Evolutionary conservation across 2,797 vertebrate species (phyloP), one percentile per base, ranked within the genome.

Genomic region (Pangasius krempfi): DNA sequence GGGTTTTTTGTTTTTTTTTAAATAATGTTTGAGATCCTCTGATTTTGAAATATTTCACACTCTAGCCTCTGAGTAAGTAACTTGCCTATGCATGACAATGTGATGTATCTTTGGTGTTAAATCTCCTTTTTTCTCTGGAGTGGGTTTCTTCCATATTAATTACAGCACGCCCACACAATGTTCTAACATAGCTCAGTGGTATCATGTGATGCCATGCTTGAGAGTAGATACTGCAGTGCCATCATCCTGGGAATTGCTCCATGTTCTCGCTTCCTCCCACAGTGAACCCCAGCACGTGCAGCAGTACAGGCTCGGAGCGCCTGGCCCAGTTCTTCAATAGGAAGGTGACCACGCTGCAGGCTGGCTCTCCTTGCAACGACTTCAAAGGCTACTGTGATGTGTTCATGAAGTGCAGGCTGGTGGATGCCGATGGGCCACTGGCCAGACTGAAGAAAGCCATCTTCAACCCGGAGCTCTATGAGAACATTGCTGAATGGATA

Each of bases 401-500:
- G 88, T 99, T 99, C 89, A 99, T 98, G 98, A 97, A 98, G 92
- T 99, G 99, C 90, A 96, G 98, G 9, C 95, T 99, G 86, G 99
- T 99, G 91, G 99, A 99, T 89, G 98, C 98, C 1, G 99, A 99
- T 37, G 99, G 99, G 1, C 99, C 99, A 5, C 95, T 99, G 22
- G 99, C 99, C 87, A 96, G 99, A 84, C 94, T 99, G 91, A 99
- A 99, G 96, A 99, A 99, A 94, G 98, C 98, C 81, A 99, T 99
- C 95, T 99, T 99, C 94, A 99, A 99, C 94, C 98, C 98, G 0
- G 97, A 99, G 91, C 96, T 99, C 0, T 99, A 99, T 92, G 98
- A 99, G 96, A 99, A 99, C 94, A 99, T 99, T 75, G 98, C 98
- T 0, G 98, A 99, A 94, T 99, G 99, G 99, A 99, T 99, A 88